Evolutionary conservation across 2,888 invertebrate species (phyloP), one percentile per base, ranked within the genome.

Genomic region (Drosophila sordidapex): DNA sequence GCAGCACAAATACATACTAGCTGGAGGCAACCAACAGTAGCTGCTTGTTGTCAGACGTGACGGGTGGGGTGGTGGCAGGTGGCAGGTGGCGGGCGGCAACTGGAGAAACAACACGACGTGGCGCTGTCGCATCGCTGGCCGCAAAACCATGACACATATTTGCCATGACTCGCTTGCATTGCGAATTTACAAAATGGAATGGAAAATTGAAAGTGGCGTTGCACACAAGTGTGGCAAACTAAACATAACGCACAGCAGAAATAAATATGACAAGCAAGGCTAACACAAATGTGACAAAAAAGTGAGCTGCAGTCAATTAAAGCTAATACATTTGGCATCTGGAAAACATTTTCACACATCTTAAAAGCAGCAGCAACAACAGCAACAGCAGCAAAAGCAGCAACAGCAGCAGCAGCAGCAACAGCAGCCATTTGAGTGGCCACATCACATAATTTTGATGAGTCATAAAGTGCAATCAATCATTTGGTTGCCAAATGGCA

Each of bases 71-170:
- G 62, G 58, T 33, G 61, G 35, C 64, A 58, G 11, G 31, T n/a
- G 56, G 38, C 25, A 54, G 38, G 38, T 7, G n/a, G n/a, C 27
- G 4, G 38, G 54, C 18, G 11, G 51, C 60, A 62, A 51, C 53
- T 76, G 52, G 62, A 70, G 74, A 61, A 64, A 69, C 62, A 59
- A 72, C 62, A 59, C 72, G 57, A 49, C 21, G 56, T 48, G 70
- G 21, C 65, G 65, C 53, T 54, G 70, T 33, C 65, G 68, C 65
- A 52, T 46, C 60, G 62, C 52, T 46, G 54, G 63, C 63, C 57
- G 64, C 69, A 69, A 60, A 80, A 84, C 83, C 87, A 70, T 87
- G 87, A 84, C 87, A 89, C 84, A 87, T 79, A 82, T 89, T 74
- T 81, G 81, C 73, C 81, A 79, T 38, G 29, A 36, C 1, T 29